Conservation (phyloP, 2,888 invertebrate species). For the Dasysyrphus albostriatus region DNA sequence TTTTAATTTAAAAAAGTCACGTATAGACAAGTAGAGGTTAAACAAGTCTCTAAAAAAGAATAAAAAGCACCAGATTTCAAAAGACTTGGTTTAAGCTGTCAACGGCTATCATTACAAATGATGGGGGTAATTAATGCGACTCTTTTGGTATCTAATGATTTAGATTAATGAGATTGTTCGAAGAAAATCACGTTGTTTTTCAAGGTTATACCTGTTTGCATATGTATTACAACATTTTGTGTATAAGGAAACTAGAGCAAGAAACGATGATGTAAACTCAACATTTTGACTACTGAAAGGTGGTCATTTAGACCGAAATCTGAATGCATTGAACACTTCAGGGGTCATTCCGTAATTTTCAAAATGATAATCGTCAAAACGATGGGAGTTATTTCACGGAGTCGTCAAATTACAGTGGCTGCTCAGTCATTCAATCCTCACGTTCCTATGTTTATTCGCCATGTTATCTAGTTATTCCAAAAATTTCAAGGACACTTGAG, state of each 20-base stretch:
- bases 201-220: conserved; percentile 18
- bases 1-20: background rate
- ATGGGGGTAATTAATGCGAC: conserved; percentile 2
- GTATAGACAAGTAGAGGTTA: conserved; percentile 1
- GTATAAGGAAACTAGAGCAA: background rate
- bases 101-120: conserved; percentile 2
- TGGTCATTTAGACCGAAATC: no score
- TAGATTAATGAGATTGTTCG: conserved; percentile 5
- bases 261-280: background rate
- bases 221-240: background rate
- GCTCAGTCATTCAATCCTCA: no score
- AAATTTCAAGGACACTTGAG: no score
- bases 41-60: background rate
- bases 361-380: no score
- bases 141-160: background rate
- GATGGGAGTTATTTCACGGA: no score
- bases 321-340: no score
- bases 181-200: conserved; percentile 8
- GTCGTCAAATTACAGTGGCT: no score
- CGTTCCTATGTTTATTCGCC: no score
- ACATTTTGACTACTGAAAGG: no score
- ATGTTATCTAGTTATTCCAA: no score
- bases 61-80: background rate
- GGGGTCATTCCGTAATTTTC: no score
- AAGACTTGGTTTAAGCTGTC: background rate